Evolutionary conservation across 2,113 vertebrate species (phyloP).

Genomic region (Nibea albiflora): DNA sequence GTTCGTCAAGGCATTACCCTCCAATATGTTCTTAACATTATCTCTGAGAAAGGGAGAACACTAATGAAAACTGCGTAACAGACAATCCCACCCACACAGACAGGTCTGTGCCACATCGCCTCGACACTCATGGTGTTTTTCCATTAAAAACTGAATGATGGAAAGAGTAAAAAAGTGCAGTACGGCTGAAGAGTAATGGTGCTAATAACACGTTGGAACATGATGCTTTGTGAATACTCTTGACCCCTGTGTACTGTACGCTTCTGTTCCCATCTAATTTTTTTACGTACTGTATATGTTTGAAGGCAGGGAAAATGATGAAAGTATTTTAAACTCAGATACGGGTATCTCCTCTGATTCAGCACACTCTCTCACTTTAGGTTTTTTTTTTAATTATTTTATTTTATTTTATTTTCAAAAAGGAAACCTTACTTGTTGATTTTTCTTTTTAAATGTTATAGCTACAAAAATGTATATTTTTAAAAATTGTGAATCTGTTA

Average conservation of each 20-base stretch:
- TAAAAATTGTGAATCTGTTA: constrained; percentile 86
- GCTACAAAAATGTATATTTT: constrained; percentile 89
- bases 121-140: constrained; percentile 78
- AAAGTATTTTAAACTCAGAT: constrained; percentile 86
- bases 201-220: constrained; percentile 85
- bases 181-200: constrained; percentile 78
- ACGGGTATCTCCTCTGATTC: constrained; percentile 87
- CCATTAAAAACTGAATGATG: constrained; percentile 74
- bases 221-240: constrained; percentile 84
- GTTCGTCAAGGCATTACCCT: constrained; percentile 82
- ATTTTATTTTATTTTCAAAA: constrained; percentile 70
- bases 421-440: constrained; percentile 75
- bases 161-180: constrained; percentile 67
- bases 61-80: constrained; percentile 81
- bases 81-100: constrained; percentile 78
- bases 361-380: constrained; percentile 87
- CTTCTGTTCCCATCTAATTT: constrained; percentile 77
- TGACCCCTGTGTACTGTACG: constrained; percentile 79
- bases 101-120: constrained; percentile 75
- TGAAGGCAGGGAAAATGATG: constrained; percentile 81
- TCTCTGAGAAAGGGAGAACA: constrained; percentile 83
- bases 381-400: constrained; percentile 49
- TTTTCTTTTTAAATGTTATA: constrained; percentile 87
- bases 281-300: constrained; percentile 82
- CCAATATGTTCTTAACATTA: constrained; percentile 85